Base-by-base conservation (phyloP, 1,140 invertebrate genomes). In the Trachymyrmex cornetzi region DNA sequence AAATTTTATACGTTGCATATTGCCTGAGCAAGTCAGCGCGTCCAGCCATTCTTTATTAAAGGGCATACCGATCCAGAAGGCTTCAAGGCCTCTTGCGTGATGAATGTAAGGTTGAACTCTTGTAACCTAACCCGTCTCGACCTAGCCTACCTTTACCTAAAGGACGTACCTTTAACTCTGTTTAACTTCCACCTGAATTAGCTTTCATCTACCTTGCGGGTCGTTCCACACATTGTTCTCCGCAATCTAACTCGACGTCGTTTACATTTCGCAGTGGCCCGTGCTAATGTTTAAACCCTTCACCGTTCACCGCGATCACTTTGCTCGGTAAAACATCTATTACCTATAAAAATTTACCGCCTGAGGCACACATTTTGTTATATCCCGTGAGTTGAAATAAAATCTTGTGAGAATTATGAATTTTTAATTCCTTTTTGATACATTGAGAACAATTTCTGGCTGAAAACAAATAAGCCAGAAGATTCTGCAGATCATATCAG, bases 161-260 rank as follows among this genome's bases (percentile, higher is more conserved):
- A 74, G 48, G 67, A 75, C 72, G 87, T 91, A 91, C 81, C 82
- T 91, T 90, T 86, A 88, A 92, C 90, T 90, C 87, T 94, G 93
- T 94, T 94, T 94, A 91, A 94, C 93, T 94, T 94, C 92, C 86
- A 90, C 88, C 88, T 91, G 93, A 94, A 94, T 94, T 93, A 94
- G 92, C 92, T 92, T 90, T 74, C 89, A 90, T 88, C 79, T 67
- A 89, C 89, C 87, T 88, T 81, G 81, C 66, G 67, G 75, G 86
- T 74, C 87, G 72, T 75, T 63, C 71, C 59, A 69, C 80, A 81
- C 91, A 93, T 93, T 94, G 92, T 93, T 93, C 92, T 87, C 92
- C 84, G 67, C 91, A 89, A 93, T 93, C 89, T 89, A 87, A 86
- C 90, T 92, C 75, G 69, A 90, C 88, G 48, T 81, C 85, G 91